Conservation (phyloP, 2,888 invertebrate species). For the Celastrina argiolus region DNA sequence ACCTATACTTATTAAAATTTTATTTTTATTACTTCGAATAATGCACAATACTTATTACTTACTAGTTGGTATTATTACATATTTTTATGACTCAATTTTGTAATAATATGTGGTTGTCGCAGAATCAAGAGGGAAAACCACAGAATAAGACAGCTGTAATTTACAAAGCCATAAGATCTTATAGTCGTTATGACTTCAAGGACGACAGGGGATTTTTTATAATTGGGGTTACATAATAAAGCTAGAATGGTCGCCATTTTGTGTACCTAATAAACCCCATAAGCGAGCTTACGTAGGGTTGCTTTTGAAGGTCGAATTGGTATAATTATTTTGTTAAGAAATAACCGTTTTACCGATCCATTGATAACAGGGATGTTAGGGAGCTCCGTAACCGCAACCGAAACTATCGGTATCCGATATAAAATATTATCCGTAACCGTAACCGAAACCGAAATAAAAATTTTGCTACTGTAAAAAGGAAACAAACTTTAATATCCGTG, state of each 20-base stretch:
- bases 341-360: too few species aligned
- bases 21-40: too few species aligned
- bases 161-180: background rate
- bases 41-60: too few species aligned
- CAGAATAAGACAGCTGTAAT: background rate
- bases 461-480: too few species aligned
- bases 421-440: too few species aligned
- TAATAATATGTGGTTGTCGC: background rate
- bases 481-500: too few species aligned
- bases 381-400: too few species aligned
- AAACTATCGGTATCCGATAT: too few species aligned
- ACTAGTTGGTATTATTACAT: background rate
- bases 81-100: background rate
- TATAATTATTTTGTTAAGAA: too few species aligned
- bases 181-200: background rate
- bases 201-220: background rate
- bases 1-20: too few species aligned
- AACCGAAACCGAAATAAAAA: too few species aligned
- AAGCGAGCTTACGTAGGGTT: background rate
- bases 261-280: background rate
- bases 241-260: background rate
- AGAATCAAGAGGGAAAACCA: background rate
- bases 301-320: slow-evolving; percentile 1
- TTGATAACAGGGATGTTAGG: too few species aligned
- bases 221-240: background rate